Conservation (phyloP, 2,888 invertebrate genomes). For the Cosmia pyralina region DNA sequence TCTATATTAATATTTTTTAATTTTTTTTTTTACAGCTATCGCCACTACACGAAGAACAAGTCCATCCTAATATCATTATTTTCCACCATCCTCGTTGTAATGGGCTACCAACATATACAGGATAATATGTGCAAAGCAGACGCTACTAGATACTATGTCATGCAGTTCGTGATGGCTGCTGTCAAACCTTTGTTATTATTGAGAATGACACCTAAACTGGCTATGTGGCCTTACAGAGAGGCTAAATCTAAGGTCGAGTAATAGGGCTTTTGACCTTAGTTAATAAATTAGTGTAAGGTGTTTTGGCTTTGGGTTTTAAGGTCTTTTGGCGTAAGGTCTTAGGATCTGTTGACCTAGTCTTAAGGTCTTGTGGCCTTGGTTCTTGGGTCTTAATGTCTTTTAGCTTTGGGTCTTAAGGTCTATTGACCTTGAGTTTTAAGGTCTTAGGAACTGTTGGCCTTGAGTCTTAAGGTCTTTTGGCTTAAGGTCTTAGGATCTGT, state of each 20-base stretch:
- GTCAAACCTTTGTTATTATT: slow-evolving; percentile 74
- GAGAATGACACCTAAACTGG: slow-evolving; percentile 70
- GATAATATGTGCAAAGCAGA: slow-evolving; percentile 69
- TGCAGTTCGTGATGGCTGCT: slow-evolving; percentile 70
- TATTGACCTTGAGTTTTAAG: too few species aligned
- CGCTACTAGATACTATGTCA: slow-evolving; percentile 66
- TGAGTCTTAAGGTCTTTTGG: neutral
- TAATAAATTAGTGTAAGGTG: neutral
- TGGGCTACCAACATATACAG: slow-evolving; percentile 63
- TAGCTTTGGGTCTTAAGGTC: too few species aligned
- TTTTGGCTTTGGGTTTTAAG: neutral
- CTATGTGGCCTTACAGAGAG: slow-evolving; percentile 76
- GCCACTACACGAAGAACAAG: slow-evolving; percentile 80
- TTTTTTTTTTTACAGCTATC: slow-evolving; percentile 77
- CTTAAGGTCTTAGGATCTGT: neutral
- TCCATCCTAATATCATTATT: slow-evolving; percentile 76
- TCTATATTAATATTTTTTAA: too few species aligned
- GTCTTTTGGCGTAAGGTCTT: accelerated
- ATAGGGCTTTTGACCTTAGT: slow-evolving; percentile 1
- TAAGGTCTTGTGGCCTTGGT: too few species aligned
- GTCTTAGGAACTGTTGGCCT: too few species aligned
- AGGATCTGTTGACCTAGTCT: neutral
- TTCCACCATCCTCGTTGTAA: slow-evolving; percentile 63
- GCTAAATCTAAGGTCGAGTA: slow-evolving; percentile 57
- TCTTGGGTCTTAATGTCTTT: neutral